Evolutionary conservation across 1,140 invertebrate species (phyloP).

Genomic region (Diorhabda carinulata): DNA sequence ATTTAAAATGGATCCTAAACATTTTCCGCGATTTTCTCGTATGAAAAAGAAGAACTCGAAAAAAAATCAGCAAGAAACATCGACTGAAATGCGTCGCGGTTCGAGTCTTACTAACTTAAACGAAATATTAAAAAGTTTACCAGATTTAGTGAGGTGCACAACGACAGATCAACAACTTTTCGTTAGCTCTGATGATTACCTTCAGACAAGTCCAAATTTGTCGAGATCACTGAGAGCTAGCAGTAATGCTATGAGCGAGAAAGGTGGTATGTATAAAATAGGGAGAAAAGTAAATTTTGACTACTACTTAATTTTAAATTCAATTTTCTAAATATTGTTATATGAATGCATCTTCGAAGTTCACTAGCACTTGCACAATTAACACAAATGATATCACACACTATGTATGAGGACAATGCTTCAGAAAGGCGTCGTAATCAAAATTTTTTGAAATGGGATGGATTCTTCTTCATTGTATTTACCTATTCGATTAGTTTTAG

Average conservation of each 20-base stretch:
- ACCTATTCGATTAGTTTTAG: too few relatives aligned
- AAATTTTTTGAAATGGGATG: too few relatives aligned
- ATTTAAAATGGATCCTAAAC: neutral
- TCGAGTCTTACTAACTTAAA: constrained; percentile 70
- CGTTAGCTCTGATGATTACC: constrained; percentile 50
- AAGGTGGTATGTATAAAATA: neutral
- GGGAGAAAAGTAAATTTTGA: too few relatives aligned
- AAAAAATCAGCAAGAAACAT: constrained; percentile 26
- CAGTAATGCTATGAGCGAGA: constrained; percentile 48
- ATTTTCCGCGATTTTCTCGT: constrained; percentile 11
- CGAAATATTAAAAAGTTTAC: constrained; percentile 50
- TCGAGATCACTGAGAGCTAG: constrained; percentile 50
- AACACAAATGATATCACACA: too few relatives aligned
- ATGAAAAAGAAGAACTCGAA: constrained; percentile 32
- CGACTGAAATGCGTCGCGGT: constrained; percentile 59
- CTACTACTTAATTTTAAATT: too few relatives aligned
- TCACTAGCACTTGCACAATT: too few relatives aligned
- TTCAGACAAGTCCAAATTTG: constrained; percentile 48
- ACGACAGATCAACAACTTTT: constrained; percentile 46
- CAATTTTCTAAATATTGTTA: too few relatives aligned
- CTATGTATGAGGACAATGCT: too few relatives aligned
- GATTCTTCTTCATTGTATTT: too few relatives aligned
- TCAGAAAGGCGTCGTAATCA: too few relatives aligned
- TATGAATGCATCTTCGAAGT: too few relatives aligned
- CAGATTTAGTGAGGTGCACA: constrained; percentile 52